Conservation (phyloP, 2,797 vertebrate genomes). For the Podarcis lilfordi region DNA sequence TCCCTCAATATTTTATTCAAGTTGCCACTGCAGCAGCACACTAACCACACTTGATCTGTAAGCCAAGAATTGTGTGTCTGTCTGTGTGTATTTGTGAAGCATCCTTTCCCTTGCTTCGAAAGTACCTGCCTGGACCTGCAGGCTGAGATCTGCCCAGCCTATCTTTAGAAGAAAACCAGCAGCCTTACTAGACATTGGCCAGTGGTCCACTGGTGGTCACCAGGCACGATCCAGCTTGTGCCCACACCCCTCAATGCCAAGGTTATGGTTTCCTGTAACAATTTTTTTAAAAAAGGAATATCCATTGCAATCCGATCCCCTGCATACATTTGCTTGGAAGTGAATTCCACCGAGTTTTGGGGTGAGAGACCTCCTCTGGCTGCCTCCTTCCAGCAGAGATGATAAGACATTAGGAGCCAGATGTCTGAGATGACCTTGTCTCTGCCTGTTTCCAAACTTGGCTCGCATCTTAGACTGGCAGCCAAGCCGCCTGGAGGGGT, state of each 20-base stretch:
- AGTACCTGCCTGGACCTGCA: background rate
- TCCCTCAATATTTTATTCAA: no score
- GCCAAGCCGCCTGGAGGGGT: background rate
- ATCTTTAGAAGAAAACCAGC: no score
- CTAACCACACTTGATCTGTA: no score
- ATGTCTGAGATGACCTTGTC: constrained; percentile 15
- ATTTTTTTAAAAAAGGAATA: no score
- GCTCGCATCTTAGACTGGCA: background rate
- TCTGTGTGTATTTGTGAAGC: background rate
- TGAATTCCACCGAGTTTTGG: background rate
- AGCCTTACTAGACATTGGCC: background rate
- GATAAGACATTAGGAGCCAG: background rate
- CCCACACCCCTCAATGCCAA: no score
- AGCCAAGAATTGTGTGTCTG: no score
- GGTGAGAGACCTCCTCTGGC: background rate
- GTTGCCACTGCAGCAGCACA: no score
- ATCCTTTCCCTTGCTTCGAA: background rate
- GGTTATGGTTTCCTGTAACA: background rate
- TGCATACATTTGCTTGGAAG: background rate
- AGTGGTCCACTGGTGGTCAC: background rate
- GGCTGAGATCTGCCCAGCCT: no score
- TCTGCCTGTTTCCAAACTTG: background rate
- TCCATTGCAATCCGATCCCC: background rate
- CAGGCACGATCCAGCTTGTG: no score
- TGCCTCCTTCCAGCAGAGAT: background rate